A percentile compares a stretch with the other conserved stretches of the same genome.
phyloP scores from a whole-genome alignment of 2,113 vertebrate species.

The Hippocampus mohnikei region DNA sequence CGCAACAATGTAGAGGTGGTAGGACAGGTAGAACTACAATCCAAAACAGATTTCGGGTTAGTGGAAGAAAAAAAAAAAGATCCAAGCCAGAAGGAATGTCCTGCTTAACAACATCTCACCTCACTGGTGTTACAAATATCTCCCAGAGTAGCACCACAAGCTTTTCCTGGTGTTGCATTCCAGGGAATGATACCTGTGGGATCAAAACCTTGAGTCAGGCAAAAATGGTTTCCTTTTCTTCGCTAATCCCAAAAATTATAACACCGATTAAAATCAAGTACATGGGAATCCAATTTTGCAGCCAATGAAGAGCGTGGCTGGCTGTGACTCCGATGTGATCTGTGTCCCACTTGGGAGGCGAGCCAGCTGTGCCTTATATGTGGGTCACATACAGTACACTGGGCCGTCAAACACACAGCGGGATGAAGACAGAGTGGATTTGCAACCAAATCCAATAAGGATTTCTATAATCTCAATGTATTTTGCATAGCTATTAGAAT shows the following conservation, averaged over 20 bases:
- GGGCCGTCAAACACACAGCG: slow-evolving; percentile 32
- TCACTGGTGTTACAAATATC: slow-evolving; percentile 93
- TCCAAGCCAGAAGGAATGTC: background rate
- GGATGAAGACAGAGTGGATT: slow-evolving; percentile 24
- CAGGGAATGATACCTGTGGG: slow-evolving; percentile 88
- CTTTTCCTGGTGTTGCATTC: slow-evolving; percentile 90
- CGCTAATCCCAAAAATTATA: background rate
- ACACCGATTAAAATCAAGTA: background rate
- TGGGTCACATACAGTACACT: slow-evolving; percentile 53
- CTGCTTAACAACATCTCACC: slow-evolving; percentile 69
- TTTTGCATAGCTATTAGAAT: slow-evolving; percentile 11
- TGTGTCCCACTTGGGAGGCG: slow-evolving; percentile 36
- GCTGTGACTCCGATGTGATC: slow-evolving; percentile 48
- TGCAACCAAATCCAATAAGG: slow-evolving; percentile 26
- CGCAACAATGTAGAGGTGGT: slow-evolving; percentile 96
- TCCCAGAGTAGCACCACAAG: slow-evolving; percentile 86
- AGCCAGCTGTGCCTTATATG: slow-evolving; percentile 60
- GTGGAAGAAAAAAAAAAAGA: background rate
- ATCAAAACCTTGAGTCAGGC: slow-evolving; percentile 12
- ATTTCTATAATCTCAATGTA: slow-evolving; percentile 29
- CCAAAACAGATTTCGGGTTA: background rate
- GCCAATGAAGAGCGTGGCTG: slow-evolving; percentile 38
- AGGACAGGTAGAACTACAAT: slow-evolving; percentile 94
- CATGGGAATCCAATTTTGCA: background rate
- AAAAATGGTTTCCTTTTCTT: background rate